Conservation (phyloP, 1,140 invertebrate species). For the Drosophila sproati region DNA sequence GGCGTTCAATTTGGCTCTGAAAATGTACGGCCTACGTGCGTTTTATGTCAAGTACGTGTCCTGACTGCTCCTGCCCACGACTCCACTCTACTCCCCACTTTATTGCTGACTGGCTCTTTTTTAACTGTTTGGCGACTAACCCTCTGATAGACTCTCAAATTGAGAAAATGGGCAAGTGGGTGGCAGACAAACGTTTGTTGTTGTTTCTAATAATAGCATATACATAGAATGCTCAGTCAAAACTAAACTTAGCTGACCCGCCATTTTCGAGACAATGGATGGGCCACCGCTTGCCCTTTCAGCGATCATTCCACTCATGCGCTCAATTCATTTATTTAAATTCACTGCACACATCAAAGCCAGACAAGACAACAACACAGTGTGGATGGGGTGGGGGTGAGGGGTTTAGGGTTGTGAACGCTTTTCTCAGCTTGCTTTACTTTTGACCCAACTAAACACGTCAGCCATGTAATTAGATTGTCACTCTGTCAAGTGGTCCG, state of each 20-base stretch:
- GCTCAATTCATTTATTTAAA: slow-evolving; percentile 72
- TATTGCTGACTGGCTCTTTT: too few species aligned
- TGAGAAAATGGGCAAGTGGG: slow-evolving; percentile 1
- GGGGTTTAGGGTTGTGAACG: not conserved
- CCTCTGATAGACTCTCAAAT: slow-evolving; percentile 13
- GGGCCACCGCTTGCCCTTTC: slow-evolving; percentile 43
- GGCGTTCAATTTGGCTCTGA: slow-evolving; percentile 40
- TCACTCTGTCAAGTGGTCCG: slow-evolving; percentile 71
- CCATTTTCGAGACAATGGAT: not conserved
- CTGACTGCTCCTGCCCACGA: slow-evolving; percentile 21
- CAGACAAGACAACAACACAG: slow-evolving; percentile 38
- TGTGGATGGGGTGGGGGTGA: not conserved
- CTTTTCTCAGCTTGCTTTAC: slow-evolving; percentile 21
- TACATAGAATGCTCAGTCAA: slow-evolving; percentile 14
- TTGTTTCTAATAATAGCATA: slow-evolving; percentile 35
- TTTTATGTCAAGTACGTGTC: slow-evolving; percentile 74
- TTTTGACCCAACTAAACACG: slow-evolving; percentile 49
- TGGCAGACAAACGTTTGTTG: slow-evolving; percentile 17
- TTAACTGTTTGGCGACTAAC: slow-evolving; percentile 6
- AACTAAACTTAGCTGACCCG: slow-evolving; percentile 35
- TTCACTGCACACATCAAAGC: slow-evolving; percentile 72
- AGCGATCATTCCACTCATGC: slow-evolving; percentile 66
- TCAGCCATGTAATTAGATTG: slow-evolving; percentile 80
- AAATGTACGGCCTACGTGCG: slow-evolving; percentile 59
- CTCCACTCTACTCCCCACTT: not conserved